Base-by-base conservation (phyloP, 2,113 vertebrate species). In the Cochlearius cochlearius region DNA sequence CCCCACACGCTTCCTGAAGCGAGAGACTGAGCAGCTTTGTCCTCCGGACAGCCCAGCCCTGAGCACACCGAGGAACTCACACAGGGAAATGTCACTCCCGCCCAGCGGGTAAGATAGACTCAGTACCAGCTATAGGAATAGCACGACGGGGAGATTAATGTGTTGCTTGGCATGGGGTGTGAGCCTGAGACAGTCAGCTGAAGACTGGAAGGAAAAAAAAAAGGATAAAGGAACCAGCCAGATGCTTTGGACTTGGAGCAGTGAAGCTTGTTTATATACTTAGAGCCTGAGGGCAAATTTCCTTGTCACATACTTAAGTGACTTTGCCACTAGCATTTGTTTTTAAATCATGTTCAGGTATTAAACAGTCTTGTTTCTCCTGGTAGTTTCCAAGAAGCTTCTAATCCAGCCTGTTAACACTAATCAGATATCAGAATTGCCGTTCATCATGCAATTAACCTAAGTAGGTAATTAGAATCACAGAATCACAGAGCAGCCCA, bases 141-240 rank as follows among this genome's bases (percentile, higher is more conserved):
- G 69, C 77, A 34, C 3, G 0, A 26, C 45, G 36, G 55, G 38
- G 72, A 76, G 72, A 74, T 49, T 66, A 74, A 5, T 0, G 0
- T 6, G 25, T 9, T 39, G 52, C 72, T 53, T 13, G 23, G 29
- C 3, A 0, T 8, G 6, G 25, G 17, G 6, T 22, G 1, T 1
- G 43, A 90, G 66, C 60, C 58, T 7, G 10, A 78, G 43, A 52
- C 19, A 72, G 49, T 13, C 62, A 29, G 36, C 22, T 38, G 20
- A 25, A 36, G 58, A 63, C 20, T 20, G 17, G 11, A 25, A 67
- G 29, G n/a, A 47, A 18, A 29, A 64, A 21, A 74, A 25, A n/a
- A 56, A 22, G 32, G 36, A 43, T n/a, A 73, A 64, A 86, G 59
- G 71, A 88, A 56, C 7, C 15, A 83, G 74, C 12, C 47, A 16